Conservation (phyloP, 2,113 vertebrate genomes). For the Notiomystis cincta region DNA sequence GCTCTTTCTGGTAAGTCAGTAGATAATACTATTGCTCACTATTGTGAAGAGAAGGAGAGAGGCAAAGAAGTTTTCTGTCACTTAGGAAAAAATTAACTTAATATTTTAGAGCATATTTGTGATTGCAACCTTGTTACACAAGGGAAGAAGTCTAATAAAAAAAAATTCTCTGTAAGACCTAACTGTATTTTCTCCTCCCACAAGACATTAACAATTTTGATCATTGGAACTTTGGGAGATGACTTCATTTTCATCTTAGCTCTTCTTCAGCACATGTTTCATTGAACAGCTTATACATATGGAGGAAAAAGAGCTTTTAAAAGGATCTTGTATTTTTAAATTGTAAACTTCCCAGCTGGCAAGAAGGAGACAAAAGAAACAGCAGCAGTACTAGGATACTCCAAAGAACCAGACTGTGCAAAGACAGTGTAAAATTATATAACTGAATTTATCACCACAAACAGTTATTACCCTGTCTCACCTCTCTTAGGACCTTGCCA, state of each 20-base stretch:
- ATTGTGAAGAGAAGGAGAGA: background rate
- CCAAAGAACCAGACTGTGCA: background rate
- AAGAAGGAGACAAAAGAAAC: background rate
- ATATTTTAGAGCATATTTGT: background rate
- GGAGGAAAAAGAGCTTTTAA: background rate
- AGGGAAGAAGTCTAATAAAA: background rate
- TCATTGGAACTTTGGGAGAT: background rate
- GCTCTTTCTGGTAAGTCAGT: background rate
- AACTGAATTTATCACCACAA: background rate
- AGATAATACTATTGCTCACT: background rate
- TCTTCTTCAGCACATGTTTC: background rate
- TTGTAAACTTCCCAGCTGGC: background rate
- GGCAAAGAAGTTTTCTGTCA: background rate
- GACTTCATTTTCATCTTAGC: background rate
- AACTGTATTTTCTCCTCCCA: background rate
- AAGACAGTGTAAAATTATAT: background rate
- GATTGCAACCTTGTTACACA: background rate
- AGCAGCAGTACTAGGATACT: background rate
- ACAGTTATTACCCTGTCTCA: background rate
- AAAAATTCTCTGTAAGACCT: background rate
- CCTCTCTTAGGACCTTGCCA: background rate
- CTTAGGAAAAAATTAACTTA: background rate
- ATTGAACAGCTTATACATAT: background rate
- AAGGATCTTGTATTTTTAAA: background rate
- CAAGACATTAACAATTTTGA: background rate